These are phyloP conservation scores for Epistrophella euchroma DNA, from an alignment of 2,888 invertebrate genomes.

Conservation along the genomic window DNA sequence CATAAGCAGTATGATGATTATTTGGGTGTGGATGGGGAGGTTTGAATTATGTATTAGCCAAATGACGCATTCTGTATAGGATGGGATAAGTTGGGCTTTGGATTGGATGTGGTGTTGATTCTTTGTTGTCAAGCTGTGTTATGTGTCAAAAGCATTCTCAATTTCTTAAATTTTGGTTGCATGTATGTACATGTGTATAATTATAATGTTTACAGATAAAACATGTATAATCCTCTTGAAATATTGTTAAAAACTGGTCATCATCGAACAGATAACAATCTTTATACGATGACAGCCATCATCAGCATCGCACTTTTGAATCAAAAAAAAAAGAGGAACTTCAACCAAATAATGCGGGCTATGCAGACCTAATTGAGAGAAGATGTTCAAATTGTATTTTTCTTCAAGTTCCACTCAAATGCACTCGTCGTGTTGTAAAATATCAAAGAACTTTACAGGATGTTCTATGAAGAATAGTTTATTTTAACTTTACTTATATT, in stretches of 20 bases:
- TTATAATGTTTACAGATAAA: not conserved
- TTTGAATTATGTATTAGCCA: constrained; percentile 54
- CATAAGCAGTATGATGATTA: constrained; percentile 68
- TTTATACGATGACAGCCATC: constrained; percentile 31
- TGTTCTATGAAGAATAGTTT: not conserved
- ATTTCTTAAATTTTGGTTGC: not conserved
- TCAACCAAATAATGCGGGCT: constrained; percentile 31
- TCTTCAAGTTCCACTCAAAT: constrained; percentile 51
- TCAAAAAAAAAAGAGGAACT: constrained; percentile 10
- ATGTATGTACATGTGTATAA: not conserved
- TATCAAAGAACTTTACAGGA: not conserved
- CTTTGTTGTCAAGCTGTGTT: not conserved
- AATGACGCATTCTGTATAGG: not conserved
- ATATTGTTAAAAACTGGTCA: constrained; percentile 21
- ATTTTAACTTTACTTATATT: not conserved
- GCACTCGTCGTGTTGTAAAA: constrained; percentile 30
- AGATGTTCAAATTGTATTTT: constrained; percentile 45
- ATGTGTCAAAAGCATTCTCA: constrained; percentile 1
- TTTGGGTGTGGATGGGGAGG: constrained; percentile 29
- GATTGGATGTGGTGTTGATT: constrained; percentile 5
- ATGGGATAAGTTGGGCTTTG: not conserved
- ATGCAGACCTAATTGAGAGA: constrained; percentile 50
- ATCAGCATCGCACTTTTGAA: constrained; percentile 30
- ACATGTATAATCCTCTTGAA: constrained; percentile 40
- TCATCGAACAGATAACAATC: constrained; percentile 12